Conservation (phyloP, 2,888 invertebrate species). For the Hedya salicella region DNA sequence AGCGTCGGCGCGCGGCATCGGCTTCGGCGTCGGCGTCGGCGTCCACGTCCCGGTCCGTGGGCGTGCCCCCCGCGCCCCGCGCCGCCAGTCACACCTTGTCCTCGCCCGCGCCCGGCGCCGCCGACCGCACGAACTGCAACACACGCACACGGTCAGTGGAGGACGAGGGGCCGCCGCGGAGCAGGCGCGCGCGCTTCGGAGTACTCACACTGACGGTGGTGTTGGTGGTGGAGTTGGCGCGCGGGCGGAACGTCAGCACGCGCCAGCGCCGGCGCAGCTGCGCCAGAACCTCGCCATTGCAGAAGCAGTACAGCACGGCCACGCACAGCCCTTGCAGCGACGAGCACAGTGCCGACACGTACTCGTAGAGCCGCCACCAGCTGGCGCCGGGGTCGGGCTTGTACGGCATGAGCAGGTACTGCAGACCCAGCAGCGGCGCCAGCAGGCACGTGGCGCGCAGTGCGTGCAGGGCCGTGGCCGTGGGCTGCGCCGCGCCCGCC, state of each 20-base stretch:
- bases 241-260: slow-evolving; percentile 91
- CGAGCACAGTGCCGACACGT: slow-evolving; percentile 93
- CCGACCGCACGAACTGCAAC: slow-evolving; percentile 92
- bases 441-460: slow-evolving; percentile 94
- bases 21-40: slow-evolving; percentile 40
- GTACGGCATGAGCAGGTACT: slow-evolving; percentile 95
- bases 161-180: slow-evolving; percentile 35
- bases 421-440: slow-evolving; percentile 95
- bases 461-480: slow-evolving; percentile 90
- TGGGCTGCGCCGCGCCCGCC: slow-evolving; percentile 86
- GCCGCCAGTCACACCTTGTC: slow-evolving; percentile 93
- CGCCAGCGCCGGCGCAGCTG: slow-evolving; percentile 94
- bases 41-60: slow-evolving; percentile 43
- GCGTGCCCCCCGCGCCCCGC: slow-evolving; percentile 59
- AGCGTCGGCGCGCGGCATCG: slow-evolving; percentile 45
- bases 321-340: slow-evolving; percentile 97
- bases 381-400: slow-evolving; percentile 88
- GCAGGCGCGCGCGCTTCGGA: slow-evolving; percentile 35
- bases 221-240: slow-evolving; percentile 93
- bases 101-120: slow-evolving; percentile 87
- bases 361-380: slow-evolving; percentile 92
- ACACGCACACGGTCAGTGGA: slow-evolving; percentile 49
- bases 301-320: slow-evolving; percentile 96
- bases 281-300: slow-evolving; percentile 97
- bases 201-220: slow-evolving; percentile 94